Evolutionary conservation across 2,888 invertebrate species (phyloP), one percentile per base, ranked within the genome.

Genomic region (Melinaea marsaeus): DNA sequence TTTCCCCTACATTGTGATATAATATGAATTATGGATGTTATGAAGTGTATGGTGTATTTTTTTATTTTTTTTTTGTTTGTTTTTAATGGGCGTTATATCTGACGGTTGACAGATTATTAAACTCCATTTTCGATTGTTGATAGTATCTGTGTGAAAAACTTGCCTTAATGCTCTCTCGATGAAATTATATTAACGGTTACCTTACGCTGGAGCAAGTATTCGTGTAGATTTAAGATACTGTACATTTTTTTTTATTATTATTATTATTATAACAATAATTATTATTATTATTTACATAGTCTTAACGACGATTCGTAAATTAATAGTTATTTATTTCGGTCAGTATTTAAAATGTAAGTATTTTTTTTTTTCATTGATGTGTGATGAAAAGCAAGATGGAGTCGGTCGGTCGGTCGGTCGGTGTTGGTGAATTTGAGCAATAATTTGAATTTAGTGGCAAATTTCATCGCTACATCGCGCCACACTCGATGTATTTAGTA

Each of bases 311-410:
- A 80, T 80, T 81, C 77, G 78, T 78, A 82, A 83, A 83, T 83
- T 80, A 80, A 78, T 87, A 83, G 80, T 83, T 80, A 78, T 88
- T 90, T 88, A 88, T 90, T 88, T 89, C 88, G 90, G 90, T 90
- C 90, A 90, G 90, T 90, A 90, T 90, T 90, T 89, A 86, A 22
- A 84, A 78, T 85, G 78, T 89, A 88, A 89, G 90, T 89, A 88
- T 89, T 88, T 85, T 84, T 80, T 66, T 66, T 77, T 79, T 2
- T n/a, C 13, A n/a, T 48, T 13, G 6, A 13, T 82, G 79, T 78
- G 74, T 80, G 37, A 57, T 22, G 22, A 22, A 22, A 22, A 22
- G 22, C 22, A 22, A 22, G 22, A 22, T 22, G 22, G 22, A 22
- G 22, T 22, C 22, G 22, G 22, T 22, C 22, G 22, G 22, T 22